Evolutionary conservation across 2,113 vertebrate species (phyloP), one percentile per base, ranked within the genome.

Genomic region (Cynocephalus volans): DNA sequence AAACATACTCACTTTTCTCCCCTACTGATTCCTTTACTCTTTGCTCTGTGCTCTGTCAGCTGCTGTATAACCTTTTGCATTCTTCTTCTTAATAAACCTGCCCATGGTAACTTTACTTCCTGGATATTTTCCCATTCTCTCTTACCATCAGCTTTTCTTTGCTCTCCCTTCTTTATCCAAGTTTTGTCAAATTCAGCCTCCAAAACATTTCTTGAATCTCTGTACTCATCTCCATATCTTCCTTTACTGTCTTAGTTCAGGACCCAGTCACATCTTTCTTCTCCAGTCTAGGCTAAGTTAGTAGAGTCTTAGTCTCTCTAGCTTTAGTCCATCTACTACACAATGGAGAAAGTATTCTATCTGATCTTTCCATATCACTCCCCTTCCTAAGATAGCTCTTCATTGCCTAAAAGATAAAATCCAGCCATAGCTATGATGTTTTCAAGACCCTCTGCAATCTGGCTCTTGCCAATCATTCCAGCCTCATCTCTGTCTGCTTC

Each of bases 371-470:
- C 13, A 0, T 90, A 58, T 72, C 24, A 73, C 6, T 76, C 45
- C 62, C 12, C 60, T 72, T 67, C 33, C 6, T 62, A 58, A 76
- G 9, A n/a, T 41, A 45, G 5, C 21, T 89, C 65, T 84, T 3
- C 33, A n/a, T 85, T 73, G 24, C 23, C 45, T 72, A 86, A 13
- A 92, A 85, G 33, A 69, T 75, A 91, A 90, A 92, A 73, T 72
- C 28, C 24, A 79, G 28, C 31, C 56, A 60, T 12, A 85, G 4
- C 65, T 87, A 82, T 10, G 36, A 50, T 85, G 24, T 81, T 86
- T 81, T 65, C 12, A 62, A 82, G n/a, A 45, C 24, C 36, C 5
- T 84, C 17, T 6, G 24, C 54, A 89, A 92, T 80, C 45, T 70
- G 72, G 19, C 36, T 73, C 14, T 91, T 85, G 19, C 11, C 36